Evolutionary conservation across 2,113 vertebrate species (phyloP).

Genomic region (Galemys pyrenaicus): DNA sequence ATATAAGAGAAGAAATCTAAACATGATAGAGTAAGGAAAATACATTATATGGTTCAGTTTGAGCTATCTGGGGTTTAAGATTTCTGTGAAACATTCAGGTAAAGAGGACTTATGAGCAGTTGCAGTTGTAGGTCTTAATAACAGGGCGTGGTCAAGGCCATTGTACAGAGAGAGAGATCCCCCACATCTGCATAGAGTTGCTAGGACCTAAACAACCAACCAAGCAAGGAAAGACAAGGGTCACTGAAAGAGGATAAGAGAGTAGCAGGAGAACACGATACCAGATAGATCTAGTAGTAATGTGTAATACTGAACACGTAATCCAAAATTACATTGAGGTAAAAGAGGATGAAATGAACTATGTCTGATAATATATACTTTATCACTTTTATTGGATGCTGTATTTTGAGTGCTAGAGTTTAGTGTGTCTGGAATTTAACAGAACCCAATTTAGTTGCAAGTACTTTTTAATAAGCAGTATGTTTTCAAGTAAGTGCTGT

Average conservation of each 20-base stretch:
- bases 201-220: background rate
- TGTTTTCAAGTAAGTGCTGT: background rate
- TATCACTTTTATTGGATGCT: slow-evolving; percentile 13
- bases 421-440: background rate
- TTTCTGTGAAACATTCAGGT: background rate
- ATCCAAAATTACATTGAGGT: background rate
- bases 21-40: background rate
- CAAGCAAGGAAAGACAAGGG: background rate
- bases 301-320: background rate
- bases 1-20: background rate
- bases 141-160: background rate
- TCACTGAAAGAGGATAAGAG: background rate
- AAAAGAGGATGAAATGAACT: background rate
- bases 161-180: background rate
- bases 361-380: background rate
- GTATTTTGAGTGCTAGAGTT: background rate
- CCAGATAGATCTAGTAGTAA: background rate
- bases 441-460: slow-evolving; percentile 5
- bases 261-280: background rate
- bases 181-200: background rate
- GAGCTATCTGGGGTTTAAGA: background rate
- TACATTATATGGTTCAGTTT: background rate
- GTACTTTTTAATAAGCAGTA: background rate
- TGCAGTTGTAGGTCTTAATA: background rate
- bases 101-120: background rate